Evolutionary conservation across 2,888 invertebrate genomes (phyloP).

Genomic region (Tachina grossa): DNA sequence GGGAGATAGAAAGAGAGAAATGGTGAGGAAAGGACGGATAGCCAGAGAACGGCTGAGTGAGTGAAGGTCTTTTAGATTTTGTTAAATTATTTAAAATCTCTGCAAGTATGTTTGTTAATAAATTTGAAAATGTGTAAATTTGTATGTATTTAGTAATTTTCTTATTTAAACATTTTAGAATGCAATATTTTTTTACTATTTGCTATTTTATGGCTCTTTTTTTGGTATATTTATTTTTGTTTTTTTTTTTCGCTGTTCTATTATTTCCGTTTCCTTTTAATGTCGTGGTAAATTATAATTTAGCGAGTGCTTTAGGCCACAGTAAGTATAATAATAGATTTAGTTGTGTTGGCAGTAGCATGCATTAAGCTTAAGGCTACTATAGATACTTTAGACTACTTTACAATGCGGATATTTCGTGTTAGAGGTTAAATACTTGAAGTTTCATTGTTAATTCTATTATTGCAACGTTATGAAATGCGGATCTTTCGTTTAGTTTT

Average conservation of each 20-base stretch:
- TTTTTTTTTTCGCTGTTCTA: slow-evolving; percentile 31
- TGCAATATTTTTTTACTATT: slow-evolving; percentile 10
- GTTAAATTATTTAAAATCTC: slow-evolving; percentile 47
- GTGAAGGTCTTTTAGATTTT: slow-evolving; percentile 31
- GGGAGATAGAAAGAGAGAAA: background rate
- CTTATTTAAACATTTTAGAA: slow-evolving; percentile 25
- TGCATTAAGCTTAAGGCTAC: slow-evolving; percentile 59
- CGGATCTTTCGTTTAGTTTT: slow-evolving; percentile 45
- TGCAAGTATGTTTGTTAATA: slow-evolving; percentile 9
- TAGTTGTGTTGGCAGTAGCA: slow-evolving; percentile 57
- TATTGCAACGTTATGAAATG: slow-evolving; percentile 55
- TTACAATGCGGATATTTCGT: slow-evolving; percentile 65
- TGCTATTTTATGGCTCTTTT: slow-evolving; percentile 19
- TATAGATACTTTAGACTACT: slow-evolving; percentile 45
- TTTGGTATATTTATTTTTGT: background rate
- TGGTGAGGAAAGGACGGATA: background rate
- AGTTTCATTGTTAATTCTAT: slow-evolving; percentile 69
- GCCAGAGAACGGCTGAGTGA: background rate
- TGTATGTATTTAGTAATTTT: background rate
- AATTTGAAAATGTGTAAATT: background rate
- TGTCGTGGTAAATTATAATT: slow-evolving; percentile 69
- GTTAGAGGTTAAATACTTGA: slow-evolving; percentile 66
- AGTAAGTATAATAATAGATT: slow-evolving; percentile 64
- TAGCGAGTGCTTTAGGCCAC: slow-evolving; percentile 66
- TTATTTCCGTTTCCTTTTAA: slow-evolving; percentile 66